phyloP scores from a whole-genome alignment of 2,888 invertebrate species.

The Caenorhabditis sp. region DNA sequence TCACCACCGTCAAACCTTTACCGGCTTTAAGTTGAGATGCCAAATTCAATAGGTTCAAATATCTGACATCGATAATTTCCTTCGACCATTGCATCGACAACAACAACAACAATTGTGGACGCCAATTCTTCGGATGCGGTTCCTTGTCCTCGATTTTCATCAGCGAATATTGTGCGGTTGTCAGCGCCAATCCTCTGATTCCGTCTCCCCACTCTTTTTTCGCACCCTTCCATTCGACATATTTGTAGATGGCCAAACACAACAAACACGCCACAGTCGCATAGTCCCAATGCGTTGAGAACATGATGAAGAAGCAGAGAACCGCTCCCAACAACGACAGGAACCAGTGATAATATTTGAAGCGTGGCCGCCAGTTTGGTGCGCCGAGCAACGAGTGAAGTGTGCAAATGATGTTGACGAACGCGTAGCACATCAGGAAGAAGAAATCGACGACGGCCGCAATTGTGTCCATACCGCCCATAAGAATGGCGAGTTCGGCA shows the following conservation, averaged over 20 bases:
- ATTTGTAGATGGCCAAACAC: slow-evolving; percentile 90
- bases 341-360: slow-evolving; percentile 92
- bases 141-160: slow-evolving; percentile 95
- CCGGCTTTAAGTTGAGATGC: slow-evolving; percentile 87
- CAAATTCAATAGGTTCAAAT: slow-evolving; percentile 85
- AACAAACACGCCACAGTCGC: slow-evolving; percentile 91
- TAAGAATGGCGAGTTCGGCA: slow-evolving; percentile 78
- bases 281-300: slow-evolving; percentile 96
- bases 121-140: slow-evolving; percentile 99
- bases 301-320: slow-evolving; percentile 94
- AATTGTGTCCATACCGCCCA: slow-evolving; percentile 92
- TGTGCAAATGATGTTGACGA: slow-evolving; percentile 97
- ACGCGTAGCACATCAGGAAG: slow-evolving; percentile 99
- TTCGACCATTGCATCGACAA: slow-evolving; percentile 81
- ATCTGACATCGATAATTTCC: slow-evolving; percentile 66
- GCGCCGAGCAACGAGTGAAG: slow-evolving; percentile 90
- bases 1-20: slow-evolving; percentile 90
- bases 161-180: slow-evolving; percentile 93
- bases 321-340: slow-evolving; percentile 75
- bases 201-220: slow-evolving; percentile 99
- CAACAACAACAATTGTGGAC: slow-evolving; percentile 91
- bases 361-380: slow-evolving; percentile 97
- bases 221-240: slow-evolving; percentile 95
- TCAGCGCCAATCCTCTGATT: slow-evolving; percentile 93
- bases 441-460: slow-evolving; percentile 82